Conservation (phyloP, 2,797 vertebrate genomes). For the Protonibea diacanthus region DNA sequence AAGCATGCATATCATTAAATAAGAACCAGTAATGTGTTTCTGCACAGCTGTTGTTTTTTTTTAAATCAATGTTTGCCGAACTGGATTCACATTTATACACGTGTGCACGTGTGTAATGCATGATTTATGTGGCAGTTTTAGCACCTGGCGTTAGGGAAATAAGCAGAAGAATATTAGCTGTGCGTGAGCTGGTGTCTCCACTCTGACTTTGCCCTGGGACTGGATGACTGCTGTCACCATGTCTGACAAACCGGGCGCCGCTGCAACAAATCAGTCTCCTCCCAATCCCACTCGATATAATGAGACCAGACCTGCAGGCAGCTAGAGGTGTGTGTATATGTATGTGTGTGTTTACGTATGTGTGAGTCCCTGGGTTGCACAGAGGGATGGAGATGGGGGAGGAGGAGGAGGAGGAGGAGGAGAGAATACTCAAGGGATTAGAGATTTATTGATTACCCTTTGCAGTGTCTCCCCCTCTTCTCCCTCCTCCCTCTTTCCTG, state of each 20-base stretch:
- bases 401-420: slow-evolving; percentile 40
- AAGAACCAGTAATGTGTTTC: slow-evolving; percentile 1
- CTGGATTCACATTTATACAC: slow-evolving; percentile 8
- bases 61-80: slow-evolving; percentile 7
- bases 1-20: slow-evolving; percentile 18
- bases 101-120: slow-evolving; percentile 10
- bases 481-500: slow-evolving; percentile 39
- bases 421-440: slow-evolving; percentile 76
- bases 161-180: slow-evolving; percentile 53
- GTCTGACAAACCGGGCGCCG: slow-evolving; percentile 68
- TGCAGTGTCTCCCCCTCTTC: slow-evolving; percentile 36
- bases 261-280: slow-evolving; percentile 79
- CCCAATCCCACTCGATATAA: slow-evolving; percentile 74
- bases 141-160: slow-evolving; percentile 65
- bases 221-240: slow-evolving; percentile 71
- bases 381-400: slow-evolving; percentile 41
- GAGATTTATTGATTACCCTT: slow-evolving; percentile 80
- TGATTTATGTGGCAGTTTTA: slow-evolving; percentile 57
- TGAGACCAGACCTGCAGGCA: slow-evolving; percentile 75
- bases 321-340: slow-evolving; percentile 50
- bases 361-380: slow-evolving; percentile 46
- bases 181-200: slow-evolving; percentile 35
- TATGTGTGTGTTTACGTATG: slow-evolving; percentile 12
- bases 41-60: slow-evolving; percentile 16
- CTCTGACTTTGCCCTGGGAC: slow-evolving; percentile 67